Percentiles rank a stretch among this genome's conserved stretches.
These are phyloP conservation scores for Urocynchramus pylzowi DNA, from an alignment of 2,113 vertebrate species.

Conservation along the genomic window DNA sequence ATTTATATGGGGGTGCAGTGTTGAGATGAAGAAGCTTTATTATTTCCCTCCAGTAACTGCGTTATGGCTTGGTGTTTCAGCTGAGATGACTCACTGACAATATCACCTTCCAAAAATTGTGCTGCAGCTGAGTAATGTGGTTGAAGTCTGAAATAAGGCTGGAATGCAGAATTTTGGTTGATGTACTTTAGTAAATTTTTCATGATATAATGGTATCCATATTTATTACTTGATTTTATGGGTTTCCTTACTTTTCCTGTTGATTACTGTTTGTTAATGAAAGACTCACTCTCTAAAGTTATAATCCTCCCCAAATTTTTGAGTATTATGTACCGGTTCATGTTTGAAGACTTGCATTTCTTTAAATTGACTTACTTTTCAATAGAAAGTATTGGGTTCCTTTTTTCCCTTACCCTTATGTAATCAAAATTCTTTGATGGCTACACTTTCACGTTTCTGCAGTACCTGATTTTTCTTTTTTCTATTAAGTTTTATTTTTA, in stretches of 20 bases:
- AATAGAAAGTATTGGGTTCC: not conserved
- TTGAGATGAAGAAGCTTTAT: not conserved
- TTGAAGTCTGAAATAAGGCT: not conserved
- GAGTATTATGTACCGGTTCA: not conserved
- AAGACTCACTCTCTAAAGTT: not conserved
- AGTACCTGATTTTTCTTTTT: not conserved
- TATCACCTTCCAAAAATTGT: not conserved
- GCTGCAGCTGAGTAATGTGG: not conserved
- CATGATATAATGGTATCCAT: not conserved
- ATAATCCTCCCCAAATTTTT: not conserved
- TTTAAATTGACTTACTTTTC: not conserved
- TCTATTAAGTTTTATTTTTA: not conserved
- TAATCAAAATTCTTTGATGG: not conserved
- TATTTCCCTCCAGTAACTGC: not conserved
- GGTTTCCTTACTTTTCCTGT: not conserved
- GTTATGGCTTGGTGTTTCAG: not conserved
- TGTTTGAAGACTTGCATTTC: not conserved
- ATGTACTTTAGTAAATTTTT: not conserved
- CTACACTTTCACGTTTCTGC: accelerated
- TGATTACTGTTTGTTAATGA: not conserved
- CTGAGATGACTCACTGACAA: not conserved
- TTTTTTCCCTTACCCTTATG: not conserved
- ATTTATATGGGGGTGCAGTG: not conserved
- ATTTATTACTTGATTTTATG: not conserved
- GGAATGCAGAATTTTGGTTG: not conserved